These are phyloP conservation scores for Oligia latruncula DNA, from an alignment of 2,888 invertebrate species.

Conservation along the genomic window DNA sequence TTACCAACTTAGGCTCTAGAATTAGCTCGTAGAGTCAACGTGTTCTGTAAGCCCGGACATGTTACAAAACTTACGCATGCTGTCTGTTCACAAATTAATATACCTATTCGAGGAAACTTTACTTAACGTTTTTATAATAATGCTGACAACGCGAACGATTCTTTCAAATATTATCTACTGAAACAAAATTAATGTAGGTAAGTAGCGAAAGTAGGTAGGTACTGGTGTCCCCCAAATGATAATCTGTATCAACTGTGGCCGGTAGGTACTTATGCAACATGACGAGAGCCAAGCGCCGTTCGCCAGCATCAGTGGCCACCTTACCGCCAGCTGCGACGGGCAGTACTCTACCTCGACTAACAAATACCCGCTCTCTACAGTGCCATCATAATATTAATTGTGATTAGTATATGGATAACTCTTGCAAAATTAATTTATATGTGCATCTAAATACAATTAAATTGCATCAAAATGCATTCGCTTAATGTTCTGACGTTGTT, in stretches of 20 bases:
- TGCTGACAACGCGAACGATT: conserved; percentile 63
- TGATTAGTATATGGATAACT: conserved; percentile 40
- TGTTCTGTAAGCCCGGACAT: conserved; percentile 11
- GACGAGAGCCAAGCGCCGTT: conserved; percentile 72
- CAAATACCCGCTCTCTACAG: conserved; percentile 33
- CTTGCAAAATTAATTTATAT: conserved; percentile 28
- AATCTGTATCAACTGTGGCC: conserved; percentile 86
- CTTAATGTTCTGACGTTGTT: conserved; percentile 65
- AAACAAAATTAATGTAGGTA: conserved; percentile 71
- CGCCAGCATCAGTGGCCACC: conserved; percentile 79
- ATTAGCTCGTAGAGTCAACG: conserved; percentile 5
- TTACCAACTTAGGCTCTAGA: conserved; percentile 1
- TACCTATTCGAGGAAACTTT: neutral
- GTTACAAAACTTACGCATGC: conserved; percentile 26
- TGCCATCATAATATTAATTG: conserved; percentile 43
- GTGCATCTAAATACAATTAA: conserved; percentile 48
- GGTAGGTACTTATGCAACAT: conserved; percentile 85
- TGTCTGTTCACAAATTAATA: neutral
- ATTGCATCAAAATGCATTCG: conserved; percentile 68
- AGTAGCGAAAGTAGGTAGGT: conserved; percentile 87
- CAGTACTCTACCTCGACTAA: conserved; percentile 56
- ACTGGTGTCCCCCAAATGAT: conserved; percentile 89
- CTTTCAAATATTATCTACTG: conserved; percentile 54
- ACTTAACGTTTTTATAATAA: conserved; percentile 25
- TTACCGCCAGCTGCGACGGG: conserved; percentile 74